phyloP scores from a whole-genome alignment of 2,113 vertebrate genomes.

The Microcebus murinus region DNA sequence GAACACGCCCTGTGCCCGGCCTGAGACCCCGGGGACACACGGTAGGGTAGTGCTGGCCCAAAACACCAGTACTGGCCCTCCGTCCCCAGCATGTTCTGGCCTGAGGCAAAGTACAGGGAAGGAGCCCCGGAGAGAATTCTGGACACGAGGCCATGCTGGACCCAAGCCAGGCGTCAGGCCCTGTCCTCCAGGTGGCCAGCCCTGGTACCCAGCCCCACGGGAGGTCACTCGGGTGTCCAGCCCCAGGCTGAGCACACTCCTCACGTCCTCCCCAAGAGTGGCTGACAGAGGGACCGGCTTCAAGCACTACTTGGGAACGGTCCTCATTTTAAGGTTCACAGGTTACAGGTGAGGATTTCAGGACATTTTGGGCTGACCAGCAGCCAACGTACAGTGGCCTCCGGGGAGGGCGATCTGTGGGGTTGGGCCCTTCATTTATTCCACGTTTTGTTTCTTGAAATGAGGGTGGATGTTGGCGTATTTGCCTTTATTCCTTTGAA shows the following conservation, averaged over 20 bases:
- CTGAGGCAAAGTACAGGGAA: background rate
- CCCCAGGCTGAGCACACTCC: background rate
- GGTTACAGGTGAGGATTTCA: background rate
- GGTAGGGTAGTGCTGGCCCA: background rate
- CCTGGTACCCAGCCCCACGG: background rate
- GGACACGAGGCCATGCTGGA: background rate
- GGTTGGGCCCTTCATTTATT: background rate
- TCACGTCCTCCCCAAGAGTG: background rate
- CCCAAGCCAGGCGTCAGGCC: background rate
- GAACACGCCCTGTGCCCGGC: background rate
- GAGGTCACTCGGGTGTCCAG: background rate
- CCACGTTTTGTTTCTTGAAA: background rate
- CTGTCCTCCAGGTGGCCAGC: background rate
- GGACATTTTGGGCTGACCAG: background rate
- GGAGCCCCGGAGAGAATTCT: background rate
- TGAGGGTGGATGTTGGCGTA: background rate
- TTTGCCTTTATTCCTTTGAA: background rate
- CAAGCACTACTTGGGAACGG: background rate
- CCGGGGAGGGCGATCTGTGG: too few relatives aligned
- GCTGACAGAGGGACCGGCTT: background rate
- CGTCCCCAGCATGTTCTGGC: background rate
- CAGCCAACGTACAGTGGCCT: too few relatives aligned
- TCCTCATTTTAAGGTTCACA: background rate
- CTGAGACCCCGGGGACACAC: background rate
- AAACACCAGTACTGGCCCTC: background rate